Evolutionary conservation across 2,797 vertebrate species (phyloP), one percentile per base, ranked within the genome.

Genomic region (Sorex maritimensis): DNA sequence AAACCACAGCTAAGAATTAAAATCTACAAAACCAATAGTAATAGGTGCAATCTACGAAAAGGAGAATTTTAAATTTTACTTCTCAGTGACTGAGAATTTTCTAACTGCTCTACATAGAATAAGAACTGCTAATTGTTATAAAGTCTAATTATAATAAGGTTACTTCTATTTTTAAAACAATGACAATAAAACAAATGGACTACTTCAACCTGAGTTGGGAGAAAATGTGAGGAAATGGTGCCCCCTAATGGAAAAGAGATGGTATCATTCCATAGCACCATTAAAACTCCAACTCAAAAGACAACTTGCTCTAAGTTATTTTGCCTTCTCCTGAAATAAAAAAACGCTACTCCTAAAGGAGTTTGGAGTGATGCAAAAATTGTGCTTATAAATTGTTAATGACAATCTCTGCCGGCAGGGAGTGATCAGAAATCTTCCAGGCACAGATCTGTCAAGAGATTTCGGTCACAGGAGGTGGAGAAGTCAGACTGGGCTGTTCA

Each of bases 171-270:
- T 86, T 49, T 84, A 78, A 93, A 55, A 73, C 83, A 78, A 91
- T 28, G 24, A 71, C 26, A 75, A n/a, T 58, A 61, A 81, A 87
- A 81, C 81, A 82, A 90, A 89, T 0, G 3, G 67, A 79, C 17
- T n/a, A 86, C 8, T 38, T 90, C 49, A 80, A 86, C 21, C n/a
- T 75, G 12, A 75, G 24, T 10, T 1, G 55, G 34, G 17, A 90
- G 24, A 91, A 97, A 95, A 5, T 2, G 38, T 4, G 75, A 67
- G 93, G 94, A 92, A 96, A 97, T 86, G 95, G 95, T 96, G 97
- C 97, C 98, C 97, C 92, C 98, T 97, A 94, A 93, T 86, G 97
- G 97, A 95, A 61, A 9, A 90, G 13, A 55, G 24, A 55, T 17
- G 19, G 34, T 78, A 90, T 28, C 81, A 91, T 41, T 13, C 88